Percentiles rank a stretch among this genome's conserved stretches.
These are phyloP conservation scores for Drosophila albomicans DNA, from an alignment of 1,140 invertebrate species.

Conservation along the genomic window DNA sequence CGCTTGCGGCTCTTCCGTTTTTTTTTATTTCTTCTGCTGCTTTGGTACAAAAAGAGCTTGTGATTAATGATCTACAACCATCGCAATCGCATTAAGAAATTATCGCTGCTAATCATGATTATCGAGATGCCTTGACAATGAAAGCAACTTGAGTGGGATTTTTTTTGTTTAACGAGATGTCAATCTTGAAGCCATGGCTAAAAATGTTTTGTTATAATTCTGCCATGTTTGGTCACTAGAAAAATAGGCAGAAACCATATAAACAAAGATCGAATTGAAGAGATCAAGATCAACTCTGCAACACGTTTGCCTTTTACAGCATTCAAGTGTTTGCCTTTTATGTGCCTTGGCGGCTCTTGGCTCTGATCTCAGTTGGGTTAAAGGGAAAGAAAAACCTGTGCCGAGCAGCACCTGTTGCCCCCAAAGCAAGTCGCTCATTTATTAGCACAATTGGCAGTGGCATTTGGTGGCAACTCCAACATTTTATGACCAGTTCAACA, in stretches of 20 bases:
- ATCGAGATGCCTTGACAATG: conserved; percentile 4
- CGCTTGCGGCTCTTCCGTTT: neutral
- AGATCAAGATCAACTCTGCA: conserved; percentile 9
- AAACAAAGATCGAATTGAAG: conserved; percentile 16
- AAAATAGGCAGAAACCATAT: neutral
- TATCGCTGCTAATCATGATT: conserved; percentile 12
- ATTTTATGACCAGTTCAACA: conserved; percentile 18
- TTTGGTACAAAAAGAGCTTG: neutral
- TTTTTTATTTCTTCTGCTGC: neutral
- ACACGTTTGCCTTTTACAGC: conserved; percentile 67
- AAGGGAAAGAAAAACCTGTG: conserved; percentile 19
- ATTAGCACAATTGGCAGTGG: conserved; percentile 64
- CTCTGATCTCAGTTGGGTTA: conserved; percentile 18
- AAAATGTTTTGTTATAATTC: neutral
- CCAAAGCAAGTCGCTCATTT: conserved; percentile 64
- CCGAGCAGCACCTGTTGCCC: conserved; percentile 54
- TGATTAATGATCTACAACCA: conserved; percentile 6
- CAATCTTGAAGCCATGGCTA: neutral
- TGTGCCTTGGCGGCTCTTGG: conserved; percentile 28
- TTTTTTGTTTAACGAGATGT: neutral
- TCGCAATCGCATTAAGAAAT: conserved; percentile 1
- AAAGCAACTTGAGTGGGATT: conserved; percentile 7
- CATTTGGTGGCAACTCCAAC: conserved; percentile 21
- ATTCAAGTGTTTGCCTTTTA: conserved; percentile 41
- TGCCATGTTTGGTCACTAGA: conserved; percentile 6